Evolutionary conservation across 1,140 invertebrate genomes (phyloP), one percentile per base, ranked within the genome.

Genomic region (Drosophila gunungcola): DNA sequence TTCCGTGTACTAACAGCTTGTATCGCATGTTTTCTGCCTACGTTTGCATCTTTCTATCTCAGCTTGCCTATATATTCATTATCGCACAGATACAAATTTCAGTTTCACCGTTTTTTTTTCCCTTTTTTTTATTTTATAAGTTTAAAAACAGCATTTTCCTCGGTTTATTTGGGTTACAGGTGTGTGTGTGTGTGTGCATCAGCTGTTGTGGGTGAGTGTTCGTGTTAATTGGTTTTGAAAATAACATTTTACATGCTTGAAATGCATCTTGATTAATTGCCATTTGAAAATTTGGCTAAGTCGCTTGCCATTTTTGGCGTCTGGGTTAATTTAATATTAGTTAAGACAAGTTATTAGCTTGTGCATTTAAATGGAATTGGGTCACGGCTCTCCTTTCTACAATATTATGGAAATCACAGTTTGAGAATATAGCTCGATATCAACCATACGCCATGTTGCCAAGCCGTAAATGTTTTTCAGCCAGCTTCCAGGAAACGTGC

Each of bases 181-280:
- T 67, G 36, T 65, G 27, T 25, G 43, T 12, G 12, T 57, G 32
- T n/a, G 16, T 21, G 16, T 21, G 16, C 16, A 21, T 21, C 10
- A n/a, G 12, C 41, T 25, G 42, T 62, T 63, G 63, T 42, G 58
- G 58, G 45, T 64, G 58, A 51, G 64, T 42, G 58, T 34, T 10
- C 6, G 45, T 63, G 60, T 65, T 68, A 68, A 68, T 68, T 68
- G 64, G 38, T 43, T 65, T 68, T 65, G 21, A 68, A 52, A 68
- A 68, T 52, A 65, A 42, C 21, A 68, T 64, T 64, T 65, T 42
- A 21, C 58, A 67, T 32, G 57, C 43, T 42, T 27, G 10, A 41
- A 63, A 49, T 43, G 45, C 36, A 34, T 49, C 43, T 65, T 67
- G 64, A 67, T 67, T 64, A 67, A 67, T 64, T 64, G 45, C 10